A percentile compares a stretch with the other conserved stretches of the same genome.
These are phyloP conservation scores for Tromatobia lineatoria DNA, from an alignment of 2,888 invertebrate genomes.

Conservation along the genomic window DNA sequence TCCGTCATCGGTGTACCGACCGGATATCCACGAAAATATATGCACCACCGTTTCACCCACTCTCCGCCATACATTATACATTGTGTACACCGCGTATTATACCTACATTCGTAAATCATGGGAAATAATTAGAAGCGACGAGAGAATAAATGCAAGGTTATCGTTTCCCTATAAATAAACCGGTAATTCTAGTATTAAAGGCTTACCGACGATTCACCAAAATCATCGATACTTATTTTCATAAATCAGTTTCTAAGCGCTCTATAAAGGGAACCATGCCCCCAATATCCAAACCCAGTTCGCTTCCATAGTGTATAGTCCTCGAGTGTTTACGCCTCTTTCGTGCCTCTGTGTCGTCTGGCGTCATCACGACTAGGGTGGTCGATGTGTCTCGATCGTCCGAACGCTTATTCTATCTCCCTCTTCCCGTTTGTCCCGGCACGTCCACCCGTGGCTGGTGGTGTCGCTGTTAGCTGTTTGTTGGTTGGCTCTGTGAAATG, in stretches of 20 bases:
- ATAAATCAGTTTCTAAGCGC: conserved; percentile 25
- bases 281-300: neutral
- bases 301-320: neutral
- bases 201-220: neutral
- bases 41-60: conserved; percentile 42
- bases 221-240: conserved; percentile 21
- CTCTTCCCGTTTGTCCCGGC: neutral
- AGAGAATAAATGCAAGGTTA: neutral
- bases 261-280: neutral
- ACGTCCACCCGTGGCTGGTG: conserved; percentile 42
- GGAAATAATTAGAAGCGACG: neutral
- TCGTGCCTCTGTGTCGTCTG: conserved; percentile 9
- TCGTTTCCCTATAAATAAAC: neutral
- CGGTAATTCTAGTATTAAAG: conserved; percentile 31
- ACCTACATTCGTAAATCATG: neutral
- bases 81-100: neutral
- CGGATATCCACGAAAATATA: conserved; percentile 62
- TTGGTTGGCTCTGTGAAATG: conserved; percentile 52
- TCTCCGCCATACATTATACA: conserved; percentile 12
- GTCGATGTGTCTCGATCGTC: conserved; percentile 34
- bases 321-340: conserved; percentile 13
- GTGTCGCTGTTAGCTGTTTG: conserved; percentile 67
- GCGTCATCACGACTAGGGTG: conserved; percentile 21
- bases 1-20: conserved; percentile 68
- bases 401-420: neutral